Evolutionary conservation across 2,113 vertebrate genomes (phyloP).

Genomic region (Salminus brasiliensis): DNA sequence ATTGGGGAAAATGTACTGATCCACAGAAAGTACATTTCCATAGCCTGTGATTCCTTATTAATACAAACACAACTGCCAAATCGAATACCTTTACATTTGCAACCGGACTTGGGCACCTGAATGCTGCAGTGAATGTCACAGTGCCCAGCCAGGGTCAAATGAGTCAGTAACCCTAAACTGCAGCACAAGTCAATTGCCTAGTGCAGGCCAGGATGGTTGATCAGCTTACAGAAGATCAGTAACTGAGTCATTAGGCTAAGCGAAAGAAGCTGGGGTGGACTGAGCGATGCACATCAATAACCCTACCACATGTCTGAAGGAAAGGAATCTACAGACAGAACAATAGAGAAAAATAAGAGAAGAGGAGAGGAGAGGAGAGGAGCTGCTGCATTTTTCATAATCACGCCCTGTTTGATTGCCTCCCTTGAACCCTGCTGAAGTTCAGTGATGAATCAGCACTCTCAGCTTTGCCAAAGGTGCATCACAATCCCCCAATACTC

Average conservation of each 20-base stretch:
- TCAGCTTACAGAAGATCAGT: background rate
- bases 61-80: no score
- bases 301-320: background rate
- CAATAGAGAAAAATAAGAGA: background rate
- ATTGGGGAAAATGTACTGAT: no score
- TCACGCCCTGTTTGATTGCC: slow-evolving; percentile 6
- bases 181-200: background rate
- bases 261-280: background rate
- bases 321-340: background rate
- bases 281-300: background rate
- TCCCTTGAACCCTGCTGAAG: background rate
- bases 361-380: background rate
- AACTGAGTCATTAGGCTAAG: slow-evolving; percentile 1
- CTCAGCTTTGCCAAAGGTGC: background rate
- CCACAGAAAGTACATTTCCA: no score
- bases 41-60: no score
- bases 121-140: background rate
- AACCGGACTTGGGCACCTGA: background rate
- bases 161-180: background rate
- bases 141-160: background rate
- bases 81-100: no score
- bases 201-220: background rate
- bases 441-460: background rate
- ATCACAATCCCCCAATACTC: background rate
- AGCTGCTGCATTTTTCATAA: background rate